A percentile compares a stretch with the other conserved stretches of the same genome.
phyloP scores from a whole-genome alignment of 2,797 vertebrate genomes.

The Somateria mollissima region DNA sequence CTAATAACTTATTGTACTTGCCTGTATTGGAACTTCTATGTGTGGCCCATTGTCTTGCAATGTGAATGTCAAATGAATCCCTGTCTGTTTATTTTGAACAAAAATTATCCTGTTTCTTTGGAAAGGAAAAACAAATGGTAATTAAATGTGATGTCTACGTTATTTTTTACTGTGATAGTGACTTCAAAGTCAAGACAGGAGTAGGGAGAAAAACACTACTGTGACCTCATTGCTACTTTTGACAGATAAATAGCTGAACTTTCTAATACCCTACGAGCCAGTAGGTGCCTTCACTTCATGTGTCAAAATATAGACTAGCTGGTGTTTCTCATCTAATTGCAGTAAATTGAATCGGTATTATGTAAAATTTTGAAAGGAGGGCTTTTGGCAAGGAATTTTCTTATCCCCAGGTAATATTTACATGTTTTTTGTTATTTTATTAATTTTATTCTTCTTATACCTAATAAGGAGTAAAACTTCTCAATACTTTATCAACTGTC shows the following conservation, averaged over 20 bases:
- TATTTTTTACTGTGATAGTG: background rate
- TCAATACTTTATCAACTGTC: background rate
- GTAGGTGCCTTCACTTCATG: background rate
- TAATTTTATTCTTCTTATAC: background rate
- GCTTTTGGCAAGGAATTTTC: background rate
- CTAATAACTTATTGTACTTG: background rate
- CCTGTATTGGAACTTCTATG: background rate
- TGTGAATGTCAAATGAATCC: background rate
- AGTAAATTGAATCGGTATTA: background rate
- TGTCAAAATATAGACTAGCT: background rate
- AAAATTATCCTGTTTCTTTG: background rate
- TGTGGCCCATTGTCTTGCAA: background rate
- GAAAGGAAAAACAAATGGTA: background rate
- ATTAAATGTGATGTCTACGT: background rate
- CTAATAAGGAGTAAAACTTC: background rate
- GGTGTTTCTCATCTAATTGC: background rate
- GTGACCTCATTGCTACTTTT: background rate
- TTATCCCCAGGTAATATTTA: rapidly evolving
- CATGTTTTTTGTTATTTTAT: background rate
- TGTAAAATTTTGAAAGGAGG: background rate
- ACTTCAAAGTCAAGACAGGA: background rate
- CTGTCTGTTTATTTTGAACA: background rate
- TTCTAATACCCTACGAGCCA: background rate
- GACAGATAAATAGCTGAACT: background rate
- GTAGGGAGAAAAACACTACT: background rate